Percentiles rank a stretch among this genome's conserved stretches.
Evolutionary conservation across 2,113 vertebrate species (phyloP).

Genomic region (Ifrita kowaldi): DNA sequence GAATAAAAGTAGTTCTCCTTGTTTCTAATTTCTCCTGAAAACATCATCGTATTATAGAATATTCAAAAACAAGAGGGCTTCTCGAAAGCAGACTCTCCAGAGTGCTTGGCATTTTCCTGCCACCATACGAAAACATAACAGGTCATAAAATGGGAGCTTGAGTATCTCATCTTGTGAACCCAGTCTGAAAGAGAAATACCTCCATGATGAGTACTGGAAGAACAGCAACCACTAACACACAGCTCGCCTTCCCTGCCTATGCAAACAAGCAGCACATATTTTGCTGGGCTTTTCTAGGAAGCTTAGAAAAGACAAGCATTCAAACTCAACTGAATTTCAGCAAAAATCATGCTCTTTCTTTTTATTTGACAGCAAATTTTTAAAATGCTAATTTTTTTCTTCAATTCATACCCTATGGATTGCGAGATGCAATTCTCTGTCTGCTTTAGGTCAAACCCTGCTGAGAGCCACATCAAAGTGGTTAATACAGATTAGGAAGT

Average conservation of each 20-base stretch:
- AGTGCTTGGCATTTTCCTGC: neutral
- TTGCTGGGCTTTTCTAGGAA: neutral
- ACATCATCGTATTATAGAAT: neutral
- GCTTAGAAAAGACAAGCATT: neutral
- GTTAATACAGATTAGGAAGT: constrained; percentile 24
- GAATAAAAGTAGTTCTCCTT: neutral
- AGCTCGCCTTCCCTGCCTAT: rapidly evolving
- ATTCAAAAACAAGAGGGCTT: neutral
- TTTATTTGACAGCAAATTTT: neutral
- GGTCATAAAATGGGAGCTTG: neutral
- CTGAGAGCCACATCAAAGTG: neutral
- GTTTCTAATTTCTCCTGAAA: neutral
- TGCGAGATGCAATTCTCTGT: neutral
- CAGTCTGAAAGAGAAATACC: neutral
- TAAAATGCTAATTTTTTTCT: neutral
- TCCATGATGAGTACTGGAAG: neutral
- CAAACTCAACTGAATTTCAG: neutral
- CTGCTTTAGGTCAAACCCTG: neutral
- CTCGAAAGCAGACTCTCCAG: neutral
- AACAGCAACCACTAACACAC: neutral
- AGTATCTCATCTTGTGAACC: neutral
- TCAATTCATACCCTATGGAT: neutral
- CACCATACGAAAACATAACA: neutral
- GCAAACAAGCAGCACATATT: neutral
- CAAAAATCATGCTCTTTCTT: neutral